Evolutionary conservation across 1,140 invertebrate species (phyloP).

Genomic region (Hydropsyche tenuis): DNA sequence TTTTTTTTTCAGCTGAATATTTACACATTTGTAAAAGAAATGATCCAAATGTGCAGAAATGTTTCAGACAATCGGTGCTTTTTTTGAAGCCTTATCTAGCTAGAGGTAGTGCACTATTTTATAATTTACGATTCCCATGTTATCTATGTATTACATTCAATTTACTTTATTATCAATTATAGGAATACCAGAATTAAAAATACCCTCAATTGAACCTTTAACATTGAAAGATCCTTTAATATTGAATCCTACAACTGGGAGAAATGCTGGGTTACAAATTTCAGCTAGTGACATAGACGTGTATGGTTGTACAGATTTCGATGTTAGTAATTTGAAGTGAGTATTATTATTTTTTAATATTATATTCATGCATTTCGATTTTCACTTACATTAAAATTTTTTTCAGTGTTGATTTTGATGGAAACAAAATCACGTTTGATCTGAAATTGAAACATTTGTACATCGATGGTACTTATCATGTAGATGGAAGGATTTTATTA

Average conservation of each 20-base stretch:
- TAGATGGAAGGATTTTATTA: constrained; percentile 69
- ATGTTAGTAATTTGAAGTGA: constrained; percentile 65
- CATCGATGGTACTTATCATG: background rate
- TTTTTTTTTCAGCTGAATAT: constrained; percentile 64
- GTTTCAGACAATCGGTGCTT: constrained; percentile 63
- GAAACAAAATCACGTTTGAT: background rate
- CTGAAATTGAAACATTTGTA: background rate
- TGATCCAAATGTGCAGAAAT: constrained; percentile 65
- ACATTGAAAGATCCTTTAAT: constrained; percentile 66
- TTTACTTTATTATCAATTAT: constrained; percentile 13
- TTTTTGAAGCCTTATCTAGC: constrained; percentile 59
- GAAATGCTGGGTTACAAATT: constrained; percentile 60
- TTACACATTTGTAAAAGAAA: constrained; percentile 65
- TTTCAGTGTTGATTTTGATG: constrained; percentile 1
- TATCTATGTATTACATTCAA: background rate
- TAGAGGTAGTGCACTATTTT: constrained; percentile 53
- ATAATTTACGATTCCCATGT: background rate
- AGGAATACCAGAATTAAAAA: constrained; percentile 64
- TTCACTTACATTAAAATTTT: too few relatives aligned
- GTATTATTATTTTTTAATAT: constrained; percentile 44
- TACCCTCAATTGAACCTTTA: constrained; percentile 69
- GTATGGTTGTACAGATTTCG: constrained; percentile 68
- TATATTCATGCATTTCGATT: background rate
- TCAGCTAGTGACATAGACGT: constrained; percentile 64
- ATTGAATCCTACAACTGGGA: constrained; percentile 55